Percentiles rank a stretch among this genome's conserved stretches.
Conservation (phyloP, 2,888 invertebrate species). For the Agonopterix arenella region DNA sequence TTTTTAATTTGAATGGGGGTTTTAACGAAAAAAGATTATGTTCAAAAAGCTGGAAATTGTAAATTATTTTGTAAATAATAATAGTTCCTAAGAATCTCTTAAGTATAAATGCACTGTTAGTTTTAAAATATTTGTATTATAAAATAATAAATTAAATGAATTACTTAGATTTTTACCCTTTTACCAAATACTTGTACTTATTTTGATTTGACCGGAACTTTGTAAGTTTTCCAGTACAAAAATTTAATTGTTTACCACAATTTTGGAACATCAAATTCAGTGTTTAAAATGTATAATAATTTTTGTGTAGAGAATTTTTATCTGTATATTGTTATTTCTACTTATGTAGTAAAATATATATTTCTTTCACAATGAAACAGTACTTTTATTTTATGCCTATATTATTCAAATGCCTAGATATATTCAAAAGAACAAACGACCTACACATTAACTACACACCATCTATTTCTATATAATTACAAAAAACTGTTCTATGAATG, state of each 20-base stretch:
- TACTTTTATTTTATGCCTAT: constrained; percentile 10
- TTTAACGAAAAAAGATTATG: too few species aligned
- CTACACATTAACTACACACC: too few species aligned
- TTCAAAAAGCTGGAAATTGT: constrained; percentile 16
- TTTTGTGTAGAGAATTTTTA: constrained; percentile 43
- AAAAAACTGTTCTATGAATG: too few species aligned
- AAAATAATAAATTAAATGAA: constrained; percentile 15
- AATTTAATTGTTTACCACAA: constrained; percentile 19
- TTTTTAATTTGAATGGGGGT: background rate
- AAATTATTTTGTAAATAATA: constrained; percentile 46
- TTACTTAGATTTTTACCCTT: constrained; percentile 34
- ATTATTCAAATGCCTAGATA: too few species aligned
- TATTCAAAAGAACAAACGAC: too few species aligned
- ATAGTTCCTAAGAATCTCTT: constrained; percentile 7
- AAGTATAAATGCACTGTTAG: constrained; percentile 12
- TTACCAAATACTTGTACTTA: constrained; percentile 34
- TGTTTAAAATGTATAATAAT: constrained; percentile 31
- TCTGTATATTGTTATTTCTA: constrained; percentile 57
- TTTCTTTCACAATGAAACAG: constrained; percentile 48
- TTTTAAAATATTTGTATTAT: constrained; percentile 10
- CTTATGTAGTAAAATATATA: constrained; percentile 60
- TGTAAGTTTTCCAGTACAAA: constrained; percentile 32
- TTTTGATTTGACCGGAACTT: constrained; percentile 10
- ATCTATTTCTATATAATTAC: too few species aligned
- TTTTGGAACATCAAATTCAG: constrained; percentile 24